Evolutionary conservation across 2,888 invertebrate genomes (phyloP).

Genomic region (Clostera curtula): DNA sequence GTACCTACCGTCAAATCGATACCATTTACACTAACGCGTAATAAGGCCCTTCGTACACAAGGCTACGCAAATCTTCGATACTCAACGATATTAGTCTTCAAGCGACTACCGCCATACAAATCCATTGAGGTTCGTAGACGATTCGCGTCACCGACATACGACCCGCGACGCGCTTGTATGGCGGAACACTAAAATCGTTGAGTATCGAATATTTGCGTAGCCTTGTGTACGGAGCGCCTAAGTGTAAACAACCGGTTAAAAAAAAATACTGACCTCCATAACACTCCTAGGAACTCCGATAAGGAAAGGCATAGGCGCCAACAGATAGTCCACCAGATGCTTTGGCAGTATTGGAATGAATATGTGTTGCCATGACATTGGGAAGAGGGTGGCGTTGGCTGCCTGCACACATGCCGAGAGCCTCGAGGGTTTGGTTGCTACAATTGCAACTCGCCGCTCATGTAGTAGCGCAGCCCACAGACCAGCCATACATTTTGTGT

Average conservation of each 20-base stretch:
- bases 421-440: conserved; percentile 90
- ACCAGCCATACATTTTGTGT: conserved; percentile 94
- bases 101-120: too few species aligned
- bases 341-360: conserved; percentile 96
- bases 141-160: too few species aligned
- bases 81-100: too few species aligned
- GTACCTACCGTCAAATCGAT: too few species aligned
- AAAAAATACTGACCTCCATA: conserved; percentile 75
- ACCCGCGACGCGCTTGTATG: too few species aligned
- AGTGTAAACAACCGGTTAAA: background rate
- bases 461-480: conserved; percentile 96
- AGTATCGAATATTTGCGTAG: too few species aligned
- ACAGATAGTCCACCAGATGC: conserved; percentile 90
- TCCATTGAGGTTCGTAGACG: too few species aligned
- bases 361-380: conserved; percentile 99
- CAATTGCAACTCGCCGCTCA: conserved; percentile 95
- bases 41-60: too few species aligned
- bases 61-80: too few species aligned
- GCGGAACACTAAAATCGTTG: too few species aligned
- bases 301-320: conserved; percentile 98
- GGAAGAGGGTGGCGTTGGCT: conserved; percentile 94
- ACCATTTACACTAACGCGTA: too few species aligned
- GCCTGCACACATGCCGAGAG: conserved; percentile 96
- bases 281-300: conserved; percentile 94
- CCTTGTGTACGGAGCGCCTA: too few species aligned